Percentiles rank a stretch among this genome's conserved stretches.
Conservation (phyloP, 1,140 invertebrate species). For the Geopemphigus sp. region DNA sequence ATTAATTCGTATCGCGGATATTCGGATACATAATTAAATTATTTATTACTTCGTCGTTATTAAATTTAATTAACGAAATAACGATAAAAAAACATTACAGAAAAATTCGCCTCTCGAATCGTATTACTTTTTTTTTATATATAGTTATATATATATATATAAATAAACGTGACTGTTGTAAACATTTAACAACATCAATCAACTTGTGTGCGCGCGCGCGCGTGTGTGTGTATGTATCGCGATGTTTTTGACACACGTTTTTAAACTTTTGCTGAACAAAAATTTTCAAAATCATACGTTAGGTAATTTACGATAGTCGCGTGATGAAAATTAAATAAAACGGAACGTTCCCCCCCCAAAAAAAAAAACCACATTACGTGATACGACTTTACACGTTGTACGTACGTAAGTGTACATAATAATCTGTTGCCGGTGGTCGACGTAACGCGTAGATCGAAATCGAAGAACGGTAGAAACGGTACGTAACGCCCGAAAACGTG, state of each 20-base stretch:
- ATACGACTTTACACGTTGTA: too few species aligned
- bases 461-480: too few species aligned
- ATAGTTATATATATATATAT: too few species aligned
- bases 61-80: neutral
- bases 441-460: too few species aligned
- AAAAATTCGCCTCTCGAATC: neutral
- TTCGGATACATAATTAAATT: too few species aligned
- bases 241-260: conserved; percentile 32
- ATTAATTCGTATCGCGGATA: too few species aligned
- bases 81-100: neutral
- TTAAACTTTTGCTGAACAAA: too few species aligned
- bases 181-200: conserved; percentile 18
- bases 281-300: neutral
- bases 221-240: neutral
- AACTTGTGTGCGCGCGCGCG: neutral
- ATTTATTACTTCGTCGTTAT: neutral
- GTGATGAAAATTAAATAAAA: neutral
- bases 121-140: conserved; percentile 12
- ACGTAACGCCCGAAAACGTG: too few species aligned
- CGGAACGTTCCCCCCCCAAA: neutral
- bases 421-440: too few species aligned
- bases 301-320: conserved; percentile 7
- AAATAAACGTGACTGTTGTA: neutral
- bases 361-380: too few species aligned
- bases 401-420: too few species aligned